Conservation (phyloP, 2,113 vertebrate genomes). For the Pongo abelii region DNA sequence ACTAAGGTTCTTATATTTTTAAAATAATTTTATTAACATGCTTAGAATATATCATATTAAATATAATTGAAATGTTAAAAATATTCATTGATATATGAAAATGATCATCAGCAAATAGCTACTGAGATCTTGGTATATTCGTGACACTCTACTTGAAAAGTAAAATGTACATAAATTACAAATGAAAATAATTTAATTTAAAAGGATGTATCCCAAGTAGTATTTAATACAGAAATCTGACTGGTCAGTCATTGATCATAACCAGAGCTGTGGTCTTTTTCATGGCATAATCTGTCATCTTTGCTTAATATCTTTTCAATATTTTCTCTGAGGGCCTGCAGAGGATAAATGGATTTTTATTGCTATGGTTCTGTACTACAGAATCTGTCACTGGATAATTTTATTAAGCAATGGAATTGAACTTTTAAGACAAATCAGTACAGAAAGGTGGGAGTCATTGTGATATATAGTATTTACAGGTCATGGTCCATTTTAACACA, state of each 20-base stretch:
- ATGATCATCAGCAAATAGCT: not conserved
- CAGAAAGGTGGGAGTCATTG: not conserved
- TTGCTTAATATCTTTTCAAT: conserved; percentile 13
- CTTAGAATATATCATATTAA: not conserved
- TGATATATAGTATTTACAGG: not conserved
- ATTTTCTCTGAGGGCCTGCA: not conserved
- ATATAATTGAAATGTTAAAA: not conserved
- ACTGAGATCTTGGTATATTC: not conserved
- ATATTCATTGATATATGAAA: not conserved
- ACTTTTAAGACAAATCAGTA: not conserved
- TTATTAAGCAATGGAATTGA: conserved; percentile 44
- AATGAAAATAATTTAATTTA: conserved; percentile 15
- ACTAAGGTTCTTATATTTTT: not conserved
- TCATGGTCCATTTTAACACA: not conserved
- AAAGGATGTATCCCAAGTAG: not conserved
- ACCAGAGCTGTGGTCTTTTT: not conserved
- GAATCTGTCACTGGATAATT: conserved; percentile 10
- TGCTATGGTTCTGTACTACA: not conserved
- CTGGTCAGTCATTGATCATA: not conserved
- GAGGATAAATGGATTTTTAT: conserved; percentile 30
- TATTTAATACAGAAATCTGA: not conserved
- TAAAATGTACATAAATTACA: not conserved
- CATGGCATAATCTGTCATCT: not conserved
- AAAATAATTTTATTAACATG: not conserved
- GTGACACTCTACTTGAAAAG: not conserved